Percentiles rank a stretch among this genome's conserved stretches.
Conservation (phyloP, 2,888 invertebrate genomes). For the Patella depressa region DNA sequence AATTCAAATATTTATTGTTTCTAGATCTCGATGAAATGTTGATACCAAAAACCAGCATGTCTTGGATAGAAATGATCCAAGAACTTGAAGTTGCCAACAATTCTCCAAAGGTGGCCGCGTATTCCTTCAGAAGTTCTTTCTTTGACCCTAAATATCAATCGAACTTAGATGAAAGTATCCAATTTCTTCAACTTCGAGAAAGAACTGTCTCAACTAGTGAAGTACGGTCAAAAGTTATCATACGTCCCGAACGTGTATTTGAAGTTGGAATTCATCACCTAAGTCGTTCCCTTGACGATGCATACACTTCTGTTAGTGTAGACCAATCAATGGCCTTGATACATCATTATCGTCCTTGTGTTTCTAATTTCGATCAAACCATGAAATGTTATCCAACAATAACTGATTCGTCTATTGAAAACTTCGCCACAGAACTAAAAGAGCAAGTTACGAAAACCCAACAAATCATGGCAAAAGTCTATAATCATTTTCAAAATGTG, state of each 20-base stretch:
- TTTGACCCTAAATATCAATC: conserved; percentile 49
- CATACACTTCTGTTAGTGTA: conserved; percentile 32
- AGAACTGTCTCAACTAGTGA: conserved; percentile 45
- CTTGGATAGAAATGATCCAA: conserved; percentile 46
- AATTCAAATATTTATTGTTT: conserved; percentile 60
- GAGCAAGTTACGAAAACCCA: conserved; percentile 9
- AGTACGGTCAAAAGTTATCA: conserved; percentile 53
- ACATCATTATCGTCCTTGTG: conserved; percentile 56
- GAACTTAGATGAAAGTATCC: conserved; percentile 42
- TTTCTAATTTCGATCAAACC: conserved; percentile 44
- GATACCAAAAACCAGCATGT: conserved; percentile 51
- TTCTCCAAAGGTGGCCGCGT: conserved; percentile 41
- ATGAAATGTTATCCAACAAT: conserved; percentile 46
- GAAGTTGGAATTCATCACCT: conserved; percentile 65
- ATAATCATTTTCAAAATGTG: neutral
- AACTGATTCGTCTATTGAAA: conserved; percentile 44
- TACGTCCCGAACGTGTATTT: conserved; percentile 49
- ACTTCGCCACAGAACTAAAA: conserved; percentile 40
- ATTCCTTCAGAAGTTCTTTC: conserved; percentile 59
- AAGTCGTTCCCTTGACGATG: conserved; percentile 40
- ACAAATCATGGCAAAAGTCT: neutral
- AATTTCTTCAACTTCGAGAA: conserved; percentile 50
- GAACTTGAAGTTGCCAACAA: conserved; percentile 27
- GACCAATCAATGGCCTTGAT: conserved; percentile 43
- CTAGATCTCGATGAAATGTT: conserved; percentile 69